Base-by-base conservation (phyloP, 1,140 invertebrate species). In the Drosophila jambulina region DNA sequence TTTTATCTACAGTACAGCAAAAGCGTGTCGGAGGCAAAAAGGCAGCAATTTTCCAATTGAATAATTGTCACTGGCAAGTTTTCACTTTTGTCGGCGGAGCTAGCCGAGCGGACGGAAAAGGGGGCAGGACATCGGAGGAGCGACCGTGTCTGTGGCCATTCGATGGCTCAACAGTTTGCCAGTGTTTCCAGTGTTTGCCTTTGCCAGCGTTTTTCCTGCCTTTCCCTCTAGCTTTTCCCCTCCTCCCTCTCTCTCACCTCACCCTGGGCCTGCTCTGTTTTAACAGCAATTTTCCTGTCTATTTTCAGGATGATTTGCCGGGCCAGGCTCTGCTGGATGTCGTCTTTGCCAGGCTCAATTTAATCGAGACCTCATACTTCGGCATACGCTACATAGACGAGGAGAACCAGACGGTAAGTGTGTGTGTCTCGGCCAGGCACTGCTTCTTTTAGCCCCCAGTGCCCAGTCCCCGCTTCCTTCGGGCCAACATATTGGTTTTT, bases 321-420 rank as follows among this genome's bases (percentile, higher is more conserved):
- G 98, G 97, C 17, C 97, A 98, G 93, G 96, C 97, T 71, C 92
- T 99, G 51, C 92, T 98, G 87, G 97, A 98, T 92, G 95, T 96
- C 71, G 97, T 98, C 36, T 98, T 97, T 93, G 95, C 96, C 77
- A 97, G 98, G 92, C 94, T 99, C 64, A 98, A 98, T 94, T 95
- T 99, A 43, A 93, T 98, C 77, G 98, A 99, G 93, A 98, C 97
- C 25, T 96, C 97, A 63, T 98, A 98, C 93, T 99, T 99, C 93
- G 98, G 98, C 43, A 94, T 99, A 8, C 95, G 97, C 46, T 99
- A 97, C 91, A 94, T 98, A 36, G 97, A 98, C 92, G 95, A 96
- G 78, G 95, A 96, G 72, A 97, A 97, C 91, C 97, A 98, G 94
- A 97, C 97, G 93, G 97, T 98, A 95, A 96, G 94, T 29, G 25